A percentile compares a stretch with the other conserved stretches of the same genome.
Evolutionary conservation across 2,888 invertebrate genomes (phyloP).

Genomic region (Notodonta dromedarius): DNA sequence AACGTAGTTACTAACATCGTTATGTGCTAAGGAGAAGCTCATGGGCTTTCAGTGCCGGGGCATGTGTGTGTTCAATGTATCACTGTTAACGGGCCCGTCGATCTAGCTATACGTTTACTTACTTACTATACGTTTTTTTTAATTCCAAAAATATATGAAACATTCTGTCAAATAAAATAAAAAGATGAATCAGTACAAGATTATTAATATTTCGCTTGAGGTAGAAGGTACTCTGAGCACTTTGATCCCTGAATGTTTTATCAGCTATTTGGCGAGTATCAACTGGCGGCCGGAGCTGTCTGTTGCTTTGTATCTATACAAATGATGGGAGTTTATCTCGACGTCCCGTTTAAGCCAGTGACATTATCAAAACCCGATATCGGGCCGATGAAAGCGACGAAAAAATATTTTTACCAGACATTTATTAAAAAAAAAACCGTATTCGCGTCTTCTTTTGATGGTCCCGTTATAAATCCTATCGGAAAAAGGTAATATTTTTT

Average conservation of each 20-base stretch:
- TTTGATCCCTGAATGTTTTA: conserved; percentile 5
- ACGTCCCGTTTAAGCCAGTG: conserved; percentile 41
- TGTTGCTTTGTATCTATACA: conserved; percentile 7
- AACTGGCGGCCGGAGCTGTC: background rate
- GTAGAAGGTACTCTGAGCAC: background rate
- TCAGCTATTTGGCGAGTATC: conserved; percentile 1
- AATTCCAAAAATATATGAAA: background rate
- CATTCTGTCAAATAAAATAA: background rate
- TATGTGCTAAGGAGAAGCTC: no score
- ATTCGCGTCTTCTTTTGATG: conserved; percentile 43
- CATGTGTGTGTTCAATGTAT: no score
- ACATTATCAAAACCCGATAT: conserved; percentile 56
- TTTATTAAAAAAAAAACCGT: conserved; percentile 51
- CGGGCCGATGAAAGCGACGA: conserved; percentile 30
- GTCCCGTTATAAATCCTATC: conserved; percentile 30
- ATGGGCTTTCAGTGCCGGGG: no score
- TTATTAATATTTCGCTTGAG: conserved; percentile 5
- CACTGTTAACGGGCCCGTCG: no score
- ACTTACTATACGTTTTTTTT: no score
- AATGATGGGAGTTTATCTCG: conserved; percentile 41
- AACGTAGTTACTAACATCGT: no score
- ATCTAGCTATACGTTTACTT: no score
- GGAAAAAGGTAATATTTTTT: conserved; percentile 49
- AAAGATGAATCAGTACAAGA: conserved; percentile 1
- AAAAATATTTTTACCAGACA: conserved; percentile 44